Evolutionary conservation across 2,888 invertebrate species (phyloP).

Genomic region (Ormyrus thymus): DNA sequence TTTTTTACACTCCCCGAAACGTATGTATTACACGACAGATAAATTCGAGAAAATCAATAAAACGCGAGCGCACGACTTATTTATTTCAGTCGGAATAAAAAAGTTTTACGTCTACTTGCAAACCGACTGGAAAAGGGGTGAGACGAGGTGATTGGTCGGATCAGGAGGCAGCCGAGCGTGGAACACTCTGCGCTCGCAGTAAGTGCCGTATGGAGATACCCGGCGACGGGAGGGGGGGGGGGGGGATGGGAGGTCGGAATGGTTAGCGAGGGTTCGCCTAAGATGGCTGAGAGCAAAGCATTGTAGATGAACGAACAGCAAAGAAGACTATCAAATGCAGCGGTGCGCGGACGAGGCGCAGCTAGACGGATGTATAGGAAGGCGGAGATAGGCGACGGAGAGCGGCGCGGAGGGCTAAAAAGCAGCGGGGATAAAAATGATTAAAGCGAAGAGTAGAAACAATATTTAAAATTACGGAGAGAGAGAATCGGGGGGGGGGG

Average conservation of each 20-base stretch:
- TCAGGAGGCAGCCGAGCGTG: constrained; percentile 62
- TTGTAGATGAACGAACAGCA: constrained; percentile 6
- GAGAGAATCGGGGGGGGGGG: no score
- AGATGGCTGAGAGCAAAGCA: constrained; percentile 28
- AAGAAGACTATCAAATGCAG: background rate
- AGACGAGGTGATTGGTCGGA: constrained; percentile 20
- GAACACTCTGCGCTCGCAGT: constrained; percentile 68
- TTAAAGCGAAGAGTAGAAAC: background rate
- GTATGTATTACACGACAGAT: background rate
- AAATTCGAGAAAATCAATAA: background rate
- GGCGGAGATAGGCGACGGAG: background rate
- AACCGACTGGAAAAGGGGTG: constrained; percentile 17
- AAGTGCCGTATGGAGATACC: constrained; percentile 73
- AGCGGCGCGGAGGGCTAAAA: background rate
- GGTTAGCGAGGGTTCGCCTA: constrained; percentile 55
- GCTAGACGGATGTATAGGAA: background rate
- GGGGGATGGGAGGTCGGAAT: constrained; percentile 61
- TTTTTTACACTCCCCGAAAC: no score
- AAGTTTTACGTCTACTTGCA: constrained; percentile 16
- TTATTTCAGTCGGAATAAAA: constrained; percentile 2
- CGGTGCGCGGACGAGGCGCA: background rate
- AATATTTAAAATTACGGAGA: no score
- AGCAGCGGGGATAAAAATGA: background rate
- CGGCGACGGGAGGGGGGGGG: constrained; percentile 57
- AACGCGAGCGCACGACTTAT: background rate